phyloP scores from a whole-genome alignment of 1,140 invertebrate species.

The Rhopalosiphum padi region DNA sequence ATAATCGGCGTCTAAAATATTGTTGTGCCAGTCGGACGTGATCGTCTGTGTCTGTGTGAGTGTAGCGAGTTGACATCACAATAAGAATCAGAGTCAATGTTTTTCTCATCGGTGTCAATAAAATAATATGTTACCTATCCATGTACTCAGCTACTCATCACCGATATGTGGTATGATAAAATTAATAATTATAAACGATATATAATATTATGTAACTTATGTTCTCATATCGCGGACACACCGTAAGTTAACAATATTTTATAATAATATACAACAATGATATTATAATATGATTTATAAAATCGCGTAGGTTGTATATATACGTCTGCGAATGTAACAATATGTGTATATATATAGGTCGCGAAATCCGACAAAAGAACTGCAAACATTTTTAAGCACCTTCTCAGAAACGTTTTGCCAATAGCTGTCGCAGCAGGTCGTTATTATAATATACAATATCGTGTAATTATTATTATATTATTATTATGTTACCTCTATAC shows the following conservation, averaged over 20 bases:
- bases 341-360: background rate
- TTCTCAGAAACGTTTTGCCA: background rate
- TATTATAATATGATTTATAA: background rate
- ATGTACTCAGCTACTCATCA: background rate
- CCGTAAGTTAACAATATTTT: background rate
- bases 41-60: background rate
- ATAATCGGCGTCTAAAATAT: background rate
- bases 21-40: too few species aligned
- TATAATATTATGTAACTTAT: background rate
- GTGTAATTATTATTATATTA: background rate
- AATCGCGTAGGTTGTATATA: background rate
- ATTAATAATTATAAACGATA: background rate
- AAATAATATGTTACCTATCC: too few species aligned
- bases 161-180: background rate
- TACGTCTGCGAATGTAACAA: background rate
- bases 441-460: background rate
- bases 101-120: too few species aligned
- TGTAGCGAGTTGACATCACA: background rate
- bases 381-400: background rate
- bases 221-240: background rate
- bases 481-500: background rate
- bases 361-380: background rate
- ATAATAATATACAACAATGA: background rate
- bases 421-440: background rate
- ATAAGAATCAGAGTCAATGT: too few species aligned